A percentile compares a stretch with the other conserved stretches of the same genome.
Evolutionary conservation across 1,140 invertebrate species (phyloP).

Genomic region (Trissolcus basalis): DNA sequence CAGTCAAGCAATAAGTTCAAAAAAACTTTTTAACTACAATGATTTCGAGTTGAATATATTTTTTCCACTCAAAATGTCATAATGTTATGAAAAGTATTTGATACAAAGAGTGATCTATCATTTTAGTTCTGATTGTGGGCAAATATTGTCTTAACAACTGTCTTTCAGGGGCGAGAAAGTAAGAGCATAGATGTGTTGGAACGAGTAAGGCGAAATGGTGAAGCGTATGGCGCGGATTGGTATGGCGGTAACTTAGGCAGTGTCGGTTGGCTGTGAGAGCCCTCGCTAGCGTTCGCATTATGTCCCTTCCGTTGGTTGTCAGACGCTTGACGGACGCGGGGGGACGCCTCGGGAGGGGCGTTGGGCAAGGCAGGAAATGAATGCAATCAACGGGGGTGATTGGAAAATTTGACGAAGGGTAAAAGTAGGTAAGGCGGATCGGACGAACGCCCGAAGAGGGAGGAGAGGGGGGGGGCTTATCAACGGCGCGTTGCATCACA

Average conservation of each 20-base stretch:
- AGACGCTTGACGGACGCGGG: conserved; percentile 28
- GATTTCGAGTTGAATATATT: too few species aligned
- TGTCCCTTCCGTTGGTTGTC: conserved; percentile 69
- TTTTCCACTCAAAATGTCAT: too few species aligned
- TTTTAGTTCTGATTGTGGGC: conserved; percentile 14
- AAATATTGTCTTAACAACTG: conserved; percentile 30
- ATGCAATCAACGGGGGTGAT: conserved; percentile 69
- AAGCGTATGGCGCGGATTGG: conserved; percentile 51
- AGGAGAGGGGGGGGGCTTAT: conserved; percentile 59
- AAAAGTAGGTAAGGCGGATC: conserved; percentile 49
- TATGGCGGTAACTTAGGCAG: conserved; percentile 65
- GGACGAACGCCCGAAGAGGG: conserved; percentile 2
- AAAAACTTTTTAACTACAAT: too few species aligned
- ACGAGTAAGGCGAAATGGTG: conserved; percentile 21
- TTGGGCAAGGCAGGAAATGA: conserved; percentile 69
- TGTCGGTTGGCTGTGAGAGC: conserved; percentile 66
- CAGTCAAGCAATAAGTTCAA: too few species aligned
- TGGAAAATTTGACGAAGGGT: conserved; percentile 75
- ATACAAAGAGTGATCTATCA: conserved; percentile 30
- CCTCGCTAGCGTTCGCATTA: conserved; percentile 65
- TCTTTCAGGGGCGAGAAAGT: conserved; percentile 38
- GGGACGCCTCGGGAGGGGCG: conserved; percentile 29
- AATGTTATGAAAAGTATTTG: conserved; percentile 19
- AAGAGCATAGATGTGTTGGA: conserved; percentile 14
- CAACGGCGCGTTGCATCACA: conserved; percentile 72